Conservation (phyloP, 2,113 vertebrate species). For the Cheilinus undulatus region DNA sequence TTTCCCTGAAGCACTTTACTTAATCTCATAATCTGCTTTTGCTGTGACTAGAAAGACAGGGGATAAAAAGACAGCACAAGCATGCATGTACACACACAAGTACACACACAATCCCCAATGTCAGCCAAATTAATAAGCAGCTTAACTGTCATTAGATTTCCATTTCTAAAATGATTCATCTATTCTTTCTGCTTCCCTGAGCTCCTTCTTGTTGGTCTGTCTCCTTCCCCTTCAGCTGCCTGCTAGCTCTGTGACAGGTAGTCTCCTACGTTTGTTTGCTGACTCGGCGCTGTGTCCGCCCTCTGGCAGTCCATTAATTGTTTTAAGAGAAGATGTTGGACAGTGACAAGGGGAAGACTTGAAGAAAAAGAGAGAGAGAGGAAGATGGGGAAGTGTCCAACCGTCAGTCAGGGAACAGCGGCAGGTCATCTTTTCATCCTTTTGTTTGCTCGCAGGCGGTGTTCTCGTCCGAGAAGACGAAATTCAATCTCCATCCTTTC, state of each 20-base stretch:
- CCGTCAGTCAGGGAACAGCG: constrained; percentile 50
- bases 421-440: constrained; percentile 73
- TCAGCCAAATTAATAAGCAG: constrained; percentile 74
- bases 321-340: constrained; percentile 69
- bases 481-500: constrained; percentile 78
- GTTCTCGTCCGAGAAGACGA: constrained; percentile 61
- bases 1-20: constrained; percentile 53
- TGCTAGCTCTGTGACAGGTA: constrained; percentile 49
- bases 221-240: constrained; percentile 13
- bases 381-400: constrained; percentile 50
- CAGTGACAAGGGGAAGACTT: constrained; percentile 24
- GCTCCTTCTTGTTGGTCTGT: neutral
- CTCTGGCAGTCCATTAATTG: constrained; percentile 72
- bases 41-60: constrained; percentile 56
- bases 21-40: constrained; percentile 84
- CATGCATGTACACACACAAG: constrained; percentile 3
- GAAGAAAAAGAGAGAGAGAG: constrained; percentile 19
- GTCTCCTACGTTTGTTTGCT: constrained; percentile 57
- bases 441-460: constrained; percentile 69
- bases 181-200: constrained; percentile 23
- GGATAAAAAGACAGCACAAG: constrained; percentile 20
- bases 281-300: constrained; percentile 57
- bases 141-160: constrained; percentile 75
- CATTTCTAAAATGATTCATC: constrained; percentile 63
- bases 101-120: constrained; percentile 13